Percentiles rank a stretch among this genome's conserved stretches.
Evolutionary conservation across 2,888 invertebrate species (phyloP).

Genomic region (Mycalesis mineus): DNA sequence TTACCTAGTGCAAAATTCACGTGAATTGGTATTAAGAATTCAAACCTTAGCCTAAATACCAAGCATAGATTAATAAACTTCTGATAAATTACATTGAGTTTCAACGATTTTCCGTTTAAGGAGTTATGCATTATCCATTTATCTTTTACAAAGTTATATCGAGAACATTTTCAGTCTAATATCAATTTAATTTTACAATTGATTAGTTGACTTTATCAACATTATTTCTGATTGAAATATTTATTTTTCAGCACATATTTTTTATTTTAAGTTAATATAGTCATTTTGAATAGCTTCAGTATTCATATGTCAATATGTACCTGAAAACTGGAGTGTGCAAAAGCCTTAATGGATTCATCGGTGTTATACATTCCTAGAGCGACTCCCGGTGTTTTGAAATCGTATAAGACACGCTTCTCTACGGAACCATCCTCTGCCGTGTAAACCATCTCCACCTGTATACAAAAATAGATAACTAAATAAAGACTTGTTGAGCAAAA

Average conservation of each 20-base stretch:
- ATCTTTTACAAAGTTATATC: no score
- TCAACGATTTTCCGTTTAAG: not conserved
- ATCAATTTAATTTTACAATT: no score
- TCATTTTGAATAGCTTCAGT: not conserved
- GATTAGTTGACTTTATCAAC: no score
- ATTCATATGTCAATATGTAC: conserved; percentile 34
- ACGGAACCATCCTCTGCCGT: conserved; percentile 80
- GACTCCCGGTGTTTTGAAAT: conserved; percentile 86
- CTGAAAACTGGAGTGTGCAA: conserved; percentile 93
- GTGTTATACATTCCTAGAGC: conserved; percentile 95
- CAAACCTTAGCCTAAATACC: not conserved
- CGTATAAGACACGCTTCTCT: conserved; percentile 80
- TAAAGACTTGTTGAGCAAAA: no score
- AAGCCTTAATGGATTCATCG: conserved; percentile 88
- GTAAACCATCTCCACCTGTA: conserved; percentile 84
- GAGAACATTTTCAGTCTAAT: no score
- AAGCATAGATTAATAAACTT: not conserved
- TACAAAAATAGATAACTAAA: not conserved
- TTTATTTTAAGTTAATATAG: no score
- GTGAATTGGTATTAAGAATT: not conserved
- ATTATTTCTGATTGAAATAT: not conserved
- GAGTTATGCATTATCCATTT: no score
- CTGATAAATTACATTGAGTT: not conserved
- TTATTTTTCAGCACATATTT: no score
- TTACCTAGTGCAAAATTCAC: not conserved